Conservation (phyloP, 2,797 vertebrate species). For the Anguilla marmorata region DNA sequence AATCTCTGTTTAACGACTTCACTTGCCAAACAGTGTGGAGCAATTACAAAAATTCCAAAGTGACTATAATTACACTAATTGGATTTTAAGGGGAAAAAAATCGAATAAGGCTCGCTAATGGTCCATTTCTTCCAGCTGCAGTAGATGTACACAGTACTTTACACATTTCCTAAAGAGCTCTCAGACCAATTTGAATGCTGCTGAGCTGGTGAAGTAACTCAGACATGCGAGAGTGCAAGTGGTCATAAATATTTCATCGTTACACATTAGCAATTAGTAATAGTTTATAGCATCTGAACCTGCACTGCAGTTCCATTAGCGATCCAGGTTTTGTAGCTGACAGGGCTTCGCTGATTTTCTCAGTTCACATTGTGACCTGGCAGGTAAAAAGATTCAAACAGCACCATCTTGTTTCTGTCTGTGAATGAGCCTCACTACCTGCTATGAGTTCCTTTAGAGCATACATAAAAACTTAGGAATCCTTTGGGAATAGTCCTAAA, state of each 20-base stretch:
- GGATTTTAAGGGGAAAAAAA: constrained; percentile 52
- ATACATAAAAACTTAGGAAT: neutral
- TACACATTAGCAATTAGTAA: constrained; percentile 53
- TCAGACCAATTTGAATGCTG: constrained; percentile 28
- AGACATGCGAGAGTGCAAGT: constrained; percentile 39
- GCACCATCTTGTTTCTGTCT: neutral
- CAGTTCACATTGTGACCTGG: constrained; percentile 15
- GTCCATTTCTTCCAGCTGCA: constrained; percentile 51
- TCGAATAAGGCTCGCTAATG: constrained; percentile 48
- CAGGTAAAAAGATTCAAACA: constrained; percentile 2
- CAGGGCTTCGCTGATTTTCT: neutral
- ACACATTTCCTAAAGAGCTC: constrained; percentile 16
- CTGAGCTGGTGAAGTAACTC: constrained; percentile 47
- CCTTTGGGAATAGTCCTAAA: neutral
- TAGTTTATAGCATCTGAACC: constrained; percentile 48
- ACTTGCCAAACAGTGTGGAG: constrained; percentile 29
- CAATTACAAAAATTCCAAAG: constrained; percentile 40
- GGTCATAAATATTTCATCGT: constrained; percentile 51
- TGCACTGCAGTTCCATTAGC: constrained; percentile 23
- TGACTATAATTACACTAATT: constrained; percentile 57
- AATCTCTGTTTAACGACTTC: constrained; percentile 33
- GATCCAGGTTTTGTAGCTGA: neutral
- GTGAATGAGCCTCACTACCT: constrained; percentile 4
- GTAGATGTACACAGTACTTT: constrained; percentile 21
- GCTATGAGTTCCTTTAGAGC: neutral